These are phyloP conservation scores for Stictocephala bisonia DNA, from an alignment of 2,888 invertebrate species.

Conservation along the genomic window DNA sequence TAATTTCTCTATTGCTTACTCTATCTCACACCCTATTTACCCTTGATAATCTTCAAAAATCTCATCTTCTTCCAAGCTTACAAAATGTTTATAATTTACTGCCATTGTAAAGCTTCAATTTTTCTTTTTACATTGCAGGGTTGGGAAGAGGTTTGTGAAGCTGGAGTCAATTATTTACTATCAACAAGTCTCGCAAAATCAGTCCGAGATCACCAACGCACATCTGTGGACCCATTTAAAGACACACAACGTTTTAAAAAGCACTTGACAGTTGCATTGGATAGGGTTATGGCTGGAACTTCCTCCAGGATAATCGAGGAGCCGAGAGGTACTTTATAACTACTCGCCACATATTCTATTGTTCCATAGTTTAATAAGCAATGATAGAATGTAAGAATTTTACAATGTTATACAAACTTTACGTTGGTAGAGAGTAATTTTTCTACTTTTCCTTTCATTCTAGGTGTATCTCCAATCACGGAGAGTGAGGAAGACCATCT, in stretches of 20 bases:
- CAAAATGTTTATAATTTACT: too few species aligned
- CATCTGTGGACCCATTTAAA: constrained; percentile 64
- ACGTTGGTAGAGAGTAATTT: too few species aligned
- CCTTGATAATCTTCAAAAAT: too few species aligned
- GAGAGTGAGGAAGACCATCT: constrained; percentile 53
- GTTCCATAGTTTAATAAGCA: neutral
- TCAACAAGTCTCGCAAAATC: constrained; percentile 73
- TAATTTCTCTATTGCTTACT: too few species aligned
- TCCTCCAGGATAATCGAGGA: constrained; percentile 43
- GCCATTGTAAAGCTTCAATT: neutral
- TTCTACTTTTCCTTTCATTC: constrained; percentile 36
- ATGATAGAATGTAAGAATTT: neutral
- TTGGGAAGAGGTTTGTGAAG: constrained; percentile 83
- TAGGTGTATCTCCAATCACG: constrained; percentile 55
- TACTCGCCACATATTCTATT: too few species aligned
- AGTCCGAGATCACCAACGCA: constrained; percentile 72
- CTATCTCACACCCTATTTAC: too few species aligned
- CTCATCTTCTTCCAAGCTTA: too few species aligned
- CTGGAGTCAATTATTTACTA: constrained; percentile 73
- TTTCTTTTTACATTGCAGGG: constrained; percentile 67
- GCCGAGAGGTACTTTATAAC: constrained; percentile 54
- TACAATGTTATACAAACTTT: too few species aligned
- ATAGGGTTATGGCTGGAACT: constrained; percentile 52
- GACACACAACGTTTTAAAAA: constrained; percentile 66
- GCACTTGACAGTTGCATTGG: constrained; percentile 53